phyloP scores from a whole-genome alignment of 2,888 invertebrate species.

The Ryuthela nishihirai region DNA sequence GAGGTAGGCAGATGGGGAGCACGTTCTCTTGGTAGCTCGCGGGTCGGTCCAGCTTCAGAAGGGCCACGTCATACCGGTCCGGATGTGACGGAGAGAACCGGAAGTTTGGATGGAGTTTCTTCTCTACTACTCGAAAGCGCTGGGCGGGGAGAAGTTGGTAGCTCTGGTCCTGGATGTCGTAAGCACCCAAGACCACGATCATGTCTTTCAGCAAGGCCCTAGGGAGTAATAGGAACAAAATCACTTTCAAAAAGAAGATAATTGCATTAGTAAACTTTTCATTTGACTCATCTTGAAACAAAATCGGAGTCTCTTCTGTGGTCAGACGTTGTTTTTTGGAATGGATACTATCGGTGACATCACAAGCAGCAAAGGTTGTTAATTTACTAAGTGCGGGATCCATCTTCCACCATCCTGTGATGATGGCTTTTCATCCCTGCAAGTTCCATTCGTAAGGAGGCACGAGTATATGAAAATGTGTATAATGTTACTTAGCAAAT shows the following conservation, averaged over 20 bases:
- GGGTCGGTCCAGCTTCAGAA: slow-evolving; percentile 66
- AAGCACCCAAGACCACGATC: slow-evolving; percentile 71
- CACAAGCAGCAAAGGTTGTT: no score
- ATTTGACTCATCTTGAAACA: no score
- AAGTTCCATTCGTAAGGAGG: no score
- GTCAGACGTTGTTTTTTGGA: no score
- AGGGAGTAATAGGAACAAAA: neutral
- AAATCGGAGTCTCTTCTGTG: no score
- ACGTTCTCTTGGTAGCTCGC: slow-evolving; percentile 65
- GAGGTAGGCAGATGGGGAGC: slow-evolving; percentile 73
- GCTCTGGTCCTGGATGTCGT: slow-evolving; percentile 70
- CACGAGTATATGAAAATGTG: no score
- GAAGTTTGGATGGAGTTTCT: slow-evolving; percentile 74
- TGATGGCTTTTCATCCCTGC: no score
- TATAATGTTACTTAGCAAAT: no score
- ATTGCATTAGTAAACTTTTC: no score
- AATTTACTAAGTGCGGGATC: no score
- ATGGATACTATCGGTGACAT: no score
- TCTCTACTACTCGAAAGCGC: slow-evolving; percentile 65
- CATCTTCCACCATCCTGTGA: no score
- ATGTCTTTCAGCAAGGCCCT: slow-evolving; percentile 69
- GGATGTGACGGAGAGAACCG: slow-evolving; percentile 78
- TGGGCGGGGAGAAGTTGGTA: slow-evolving; percentile 63
- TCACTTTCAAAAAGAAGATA: neutral
- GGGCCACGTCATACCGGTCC: slow-evolving; percentile 65